Base-by-base conservation (phyloP, 2,888 invertebrate genomes). In the Rhagonycha fulva region DNA sequence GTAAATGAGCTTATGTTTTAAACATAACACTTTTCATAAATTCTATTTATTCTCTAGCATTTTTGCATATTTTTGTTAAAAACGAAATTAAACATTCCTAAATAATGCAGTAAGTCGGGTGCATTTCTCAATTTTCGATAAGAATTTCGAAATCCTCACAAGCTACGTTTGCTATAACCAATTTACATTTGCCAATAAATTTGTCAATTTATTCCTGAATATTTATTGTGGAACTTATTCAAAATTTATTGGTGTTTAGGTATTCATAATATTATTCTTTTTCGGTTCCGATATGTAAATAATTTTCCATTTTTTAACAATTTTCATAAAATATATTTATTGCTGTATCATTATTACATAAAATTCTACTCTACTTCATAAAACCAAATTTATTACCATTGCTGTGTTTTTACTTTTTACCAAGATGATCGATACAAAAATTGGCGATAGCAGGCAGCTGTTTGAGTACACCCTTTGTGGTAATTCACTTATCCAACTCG, bases 1-100 rank as follows among this genome's bases (percentile, higher is more conserved):
- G 71, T 71, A 66, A 70, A 71, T 71, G 71, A 23, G 32, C 66
- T 66, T 71, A 66, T 71, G 66, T 66, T 66, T 66, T 47, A 47
- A n/a, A 66, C 71, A 66, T 66, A 66, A 66, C 66, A 71, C 47
- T 63, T 32, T 47, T 71, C 66, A 71, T 47, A 47, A 47, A 47
- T 47, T 47, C 47, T 47, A 47, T 47, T 47, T 47, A 47, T 47
- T 47, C n/a, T 47, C 7, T n/a, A 47, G 47, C n/a, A n/a, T 47
- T 47, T 47, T 47, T 47, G 47, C 47, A 47, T 47, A 47, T 47
- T 47, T n/a, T 47, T n/a, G n/a, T n/a, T 47, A 47, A n/a, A 47
- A n/a, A 47, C 47, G 2, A 47, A 47, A 47, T 47, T 47, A 47
- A 47, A 47, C 47, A n/a, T 47, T 47, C 47, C n/a, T 7, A 7